Conservation (phyloP, 2,797 vertebrate species). For the Trichosurus vulpecula region DNA sequence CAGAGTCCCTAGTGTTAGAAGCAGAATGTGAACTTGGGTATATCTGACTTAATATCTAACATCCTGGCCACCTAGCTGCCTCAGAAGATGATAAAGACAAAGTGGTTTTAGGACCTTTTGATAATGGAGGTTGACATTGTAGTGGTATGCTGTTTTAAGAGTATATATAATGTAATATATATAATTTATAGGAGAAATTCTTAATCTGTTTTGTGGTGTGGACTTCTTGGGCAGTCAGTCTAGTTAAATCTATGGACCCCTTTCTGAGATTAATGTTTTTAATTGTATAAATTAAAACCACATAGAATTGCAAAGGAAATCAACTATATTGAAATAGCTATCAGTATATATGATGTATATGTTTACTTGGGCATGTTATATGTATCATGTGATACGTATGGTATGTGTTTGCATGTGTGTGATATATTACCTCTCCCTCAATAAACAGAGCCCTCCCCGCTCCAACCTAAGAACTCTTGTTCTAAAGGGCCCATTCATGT, state of each 20-base stretch:
- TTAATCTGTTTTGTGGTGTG: background rate
- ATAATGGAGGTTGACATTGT: background rate
- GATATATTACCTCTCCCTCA: background rate
- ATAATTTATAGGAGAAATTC: background rate
- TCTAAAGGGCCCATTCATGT: background rate
- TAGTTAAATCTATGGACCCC: background rate
- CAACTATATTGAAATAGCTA: background rate
- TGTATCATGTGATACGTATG: too few relatives aligned
- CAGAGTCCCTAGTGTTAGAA: background rate
- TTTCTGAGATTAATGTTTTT: conserved; percentile 10
- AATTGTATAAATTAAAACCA: background rate
- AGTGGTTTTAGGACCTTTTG: background rate
- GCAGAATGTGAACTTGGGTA: background rate
- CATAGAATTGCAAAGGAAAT: background rate
- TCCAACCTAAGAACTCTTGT: background rate
- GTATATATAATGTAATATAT: too few relatives aligned
- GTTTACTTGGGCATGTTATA: background rate
- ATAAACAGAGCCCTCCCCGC: background rate
- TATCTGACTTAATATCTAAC: background rate
- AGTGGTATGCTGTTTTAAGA: background rate
- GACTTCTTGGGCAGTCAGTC: background rate
- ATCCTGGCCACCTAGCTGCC: background rate
- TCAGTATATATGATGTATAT: background rate
- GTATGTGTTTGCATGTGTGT: background rate
- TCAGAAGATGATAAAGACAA: background rate